Base-by-base conservation (phyloP, 2,888 invertebrate genomes). In the Dorcus parallelipipedus region DNA sequence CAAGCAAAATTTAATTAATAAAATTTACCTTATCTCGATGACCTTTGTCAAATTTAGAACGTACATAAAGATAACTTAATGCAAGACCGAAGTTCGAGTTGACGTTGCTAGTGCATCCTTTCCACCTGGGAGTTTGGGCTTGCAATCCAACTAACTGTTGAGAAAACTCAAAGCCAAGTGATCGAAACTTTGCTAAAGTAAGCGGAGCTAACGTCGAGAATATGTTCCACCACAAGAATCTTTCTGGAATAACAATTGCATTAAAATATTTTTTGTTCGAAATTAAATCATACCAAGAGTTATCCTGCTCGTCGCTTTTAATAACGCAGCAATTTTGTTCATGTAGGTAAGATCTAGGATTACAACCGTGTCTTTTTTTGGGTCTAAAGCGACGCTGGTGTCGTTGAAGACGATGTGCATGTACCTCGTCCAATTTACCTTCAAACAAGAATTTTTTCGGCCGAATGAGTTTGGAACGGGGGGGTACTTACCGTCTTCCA, bases 171-270 rank as follows among this genome's bases (percentile, higher is more conserved):
- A 87, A 87, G 38, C 85, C 85, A 2, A 86, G 79, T 59, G 81
- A 81, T 10, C 85, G 81, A 77, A 86, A 86, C 61, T 79, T 73
- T 58, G 77, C 73, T 48, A 82, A 77, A 6, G 86, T 84, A 75
- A 87, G 80, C 26, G 86, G 85, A 0, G 86, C 84, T 49, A 87
- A 80, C 9, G 85, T 83, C 7, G 86, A 84, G 75, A 86, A 86
- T 56, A 86, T 81, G 68, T 85, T 83, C 90, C 90, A 90, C 82
- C 89, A 86, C 20, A 89, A 75, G 77, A 86, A 90, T 60, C 87
- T 86, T 60, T 86, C 89, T 85, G 79, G 40, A 76, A 75, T 67
- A 64, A 59, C 33, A 63, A 60, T 60, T 64, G 60, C 53, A 43
- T 40, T 9, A 41, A 4, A 4, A 20, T 38, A 56, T 51, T 47